phyloP scores from a whole-genome alignment of 2,113 vertebrate genomes.

The Protomyctophum bolini region DNA sequence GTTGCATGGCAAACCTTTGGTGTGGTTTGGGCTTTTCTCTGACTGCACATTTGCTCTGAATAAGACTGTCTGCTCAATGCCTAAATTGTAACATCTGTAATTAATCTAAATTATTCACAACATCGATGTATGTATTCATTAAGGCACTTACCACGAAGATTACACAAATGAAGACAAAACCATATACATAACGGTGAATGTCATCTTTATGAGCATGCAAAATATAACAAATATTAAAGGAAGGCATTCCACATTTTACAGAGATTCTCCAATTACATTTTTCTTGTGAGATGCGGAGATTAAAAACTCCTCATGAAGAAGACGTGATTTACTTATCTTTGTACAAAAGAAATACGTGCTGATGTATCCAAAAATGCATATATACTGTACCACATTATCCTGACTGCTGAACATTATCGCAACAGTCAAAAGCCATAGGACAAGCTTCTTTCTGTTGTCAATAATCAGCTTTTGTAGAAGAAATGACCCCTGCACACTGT shows the following conservation, averaged over 20 bases:
- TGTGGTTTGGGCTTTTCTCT: too few species aligned
- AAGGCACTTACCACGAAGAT: too few species aligned
- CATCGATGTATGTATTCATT: too few species aligned
- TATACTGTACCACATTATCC: conserved; percentile 19
- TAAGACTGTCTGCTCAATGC: too few species aligned
- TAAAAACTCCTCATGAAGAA: conserved; percentile 40
- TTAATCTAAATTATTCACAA: too few species aligned
- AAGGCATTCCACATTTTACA: conserved; percentile 13
- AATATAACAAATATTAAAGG: background rate
- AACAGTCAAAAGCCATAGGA: conserved; percentile 1
- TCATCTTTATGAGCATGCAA: conserved; percentile 16
- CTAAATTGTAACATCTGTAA: too few species aligned
- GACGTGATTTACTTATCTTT: conserved; percentile 37
- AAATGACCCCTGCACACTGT: too few species aligned
- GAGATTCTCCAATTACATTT: conserved; percentile 32
- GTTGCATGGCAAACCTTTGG: too few species aligned
- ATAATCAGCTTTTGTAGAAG: too few species aligned
- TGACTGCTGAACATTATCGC: conserved; percentile 27
- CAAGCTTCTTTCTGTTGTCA: background rate
- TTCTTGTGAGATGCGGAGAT: conserved; percentile 41
- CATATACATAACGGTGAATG: background rate
- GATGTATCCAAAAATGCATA: conserved; percentile 44
- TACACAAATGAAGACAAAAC: background rate
- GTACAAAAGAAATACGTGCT: conserved; percentile 42
- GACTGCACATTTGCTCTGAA: too few species aligned